Evolutionary conservation across 2,888 invertebrate species (phyloP), one percentile per base, ranked within the genome.

Genomic region (Pammene fasciana): DNA sequence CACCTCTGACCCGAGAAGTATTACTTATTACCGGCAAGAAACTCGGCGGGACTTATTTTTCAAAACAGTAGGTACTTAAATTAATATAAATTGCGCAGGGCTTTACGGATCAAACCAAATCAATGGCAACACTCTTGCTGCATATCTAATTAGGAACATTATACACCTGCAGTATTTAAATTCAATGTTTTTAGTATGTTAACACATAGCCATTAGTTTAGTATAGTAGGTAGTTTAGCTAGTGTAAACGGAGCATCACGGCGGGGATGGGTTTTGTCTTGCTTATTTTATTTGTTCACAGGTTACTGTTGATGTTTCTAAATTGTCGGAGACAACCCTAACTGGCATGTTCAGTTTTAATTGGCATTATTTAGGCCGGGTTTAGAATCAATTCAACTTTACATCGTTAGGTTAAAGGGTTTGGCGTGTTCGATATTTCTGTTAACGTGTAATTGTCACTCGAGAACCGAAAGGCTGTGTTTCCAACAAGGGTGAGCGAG

Each of bases 311-410:
- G 26, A 26, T 26, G 4, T 52, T 59, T 26, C 14, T 26, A 48
- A 55, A 41, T 67, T 62, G 62, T 64, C 43, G 52, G 57, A 26
- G 26, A 26, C 2, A 41, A 43, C 41, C 61, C 57, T 57, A 64
- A 26, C n/a, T n/a, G n/a, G n/a, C n/a, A 68, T 68, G 56, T 38
- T 50, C 57, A 8, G 57, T 57, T 61, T 45, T 68, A 68, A 68
- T 68, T 68, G 68, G 64, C 55, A 50, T 52, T 43, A 68, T 56
- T 64, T 45, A 50, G 64, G 48, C 55, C 48, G 50, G 62, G 48
- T 34, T 62, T 6, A 18, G 50, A 64, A 64, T 64, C 68, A 68
- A 68, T 68, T 68, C 68, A 64, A 68, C 57, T 68, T 68, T 64
- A 43, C 50, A 64, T 64, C 68, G 50, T 68, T 64, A 64, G 48